phyloP scores from a whole-genome alignment of 2,888 invertebrate genomes.

The Agrilus biguttatus region DNA sequence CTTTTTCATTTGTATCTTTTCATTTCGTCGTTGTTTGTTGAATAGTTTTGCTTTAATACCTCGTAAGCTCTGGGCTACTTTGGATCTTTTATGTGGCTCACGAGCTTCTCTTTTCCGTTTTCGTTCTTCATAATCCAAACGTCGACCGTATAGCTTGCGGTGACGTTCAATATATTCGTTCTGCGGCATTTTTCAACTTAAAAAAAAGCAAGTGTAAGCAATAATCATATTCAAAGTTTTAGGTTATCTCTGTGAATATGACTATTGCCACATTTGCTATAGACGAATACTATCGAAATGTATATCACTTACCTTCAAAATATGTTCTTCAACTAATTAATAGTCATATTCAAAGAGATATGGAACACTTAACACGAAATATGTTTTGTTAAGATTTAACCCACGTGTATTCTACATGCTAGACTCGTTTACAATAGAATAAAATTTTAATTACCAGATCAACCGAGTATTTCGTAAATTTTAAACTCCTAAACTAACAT shows the following conservation, averaged over 20 bases:
- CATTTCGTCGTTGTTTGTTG: slow-evolving; percentile 91
- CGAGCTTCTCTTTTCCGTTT: slow-evolving; percentile 93
- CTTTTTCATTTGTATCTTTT: slow-evolving; percentile 99
- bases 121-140: slow-evolving; percentile 94
- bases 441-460: too few species aligned
- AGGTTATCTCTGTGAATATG: slow-evolving; percentile 27
- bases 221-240: slow-evolving; percentile 23
- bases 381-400: too few species aligned
- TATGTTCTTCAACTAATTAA: slow-evolving; percentile 11
- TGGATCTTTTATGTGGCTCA: slow-evolving; percentile 79
- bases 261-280: slow-evolving; percentile 17
- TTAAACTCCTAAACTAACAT: too few species aligned
- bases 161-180: slow-evolving; percentile 99
- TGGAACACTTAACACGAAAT: neutral
- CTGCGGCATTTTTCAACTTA: slow-evolving; percentile 65
- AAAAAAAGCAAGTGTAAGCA: slow-evolving; percentile 13
- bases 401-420: too few species aligned
- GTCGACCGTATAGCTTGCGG: slow-evolving; percentile 87
- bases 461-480: too few species aligned
- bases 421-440: too few species aligned
- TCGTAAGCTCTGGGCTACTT: slow-evolving; percentile 80
- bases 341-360: slow-evolving; percentile 29
- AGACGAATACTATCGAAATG: slow-evolving; percentile 2
- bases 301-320: slow-evolving; percentile 20
- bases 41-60: slow-evolving; percentile 96